These are phyloP conservation scores for Heteractis magnifica DNA, from an alignment of 92 coral and sea anemone genomes.

Conservation along the genomic window DNA sequence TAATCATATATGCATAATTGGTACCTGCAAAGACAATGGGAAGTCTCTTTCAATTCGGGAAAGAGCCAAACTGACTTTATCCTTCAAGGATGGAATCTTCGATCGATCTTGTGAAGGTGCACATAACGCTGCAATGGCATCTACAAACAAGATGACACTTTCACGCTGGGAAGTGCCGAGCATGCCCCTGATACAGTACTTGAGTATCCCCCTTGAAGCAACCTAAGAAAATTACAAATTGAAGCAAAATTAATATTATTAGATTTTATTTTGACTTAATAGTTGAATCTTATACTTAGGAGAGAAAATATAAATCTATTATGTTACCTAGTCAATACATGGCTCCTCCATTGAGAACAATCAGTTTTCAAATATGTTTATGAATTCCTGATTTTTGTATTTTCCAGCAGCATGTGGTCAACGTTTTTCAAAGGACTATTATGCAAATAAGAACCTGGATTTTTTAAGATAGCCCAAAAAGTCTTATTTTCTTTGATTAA, in stretches of 20 bases:
- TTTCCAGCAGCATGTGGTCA: neutral
- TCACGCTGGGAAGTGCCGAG: slow-evolving; percentile 13
- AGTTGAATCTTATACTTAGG: neutral
- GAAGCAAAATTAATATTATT: neutral
- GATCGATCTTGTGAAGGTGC: slow-evolving; percentile 21
- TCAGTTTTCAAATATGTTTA: no score
- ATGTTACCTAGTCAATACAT: no score
- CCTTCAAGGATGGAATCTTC: slow-evolving; percentile 21
- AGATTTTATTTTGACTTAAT: neutral
- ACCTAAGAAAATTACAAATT: neutral
- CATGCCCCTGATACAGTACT: slow-evolving; percentile 32
- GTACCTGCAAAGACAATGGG: slow-evolving; percentile 51
- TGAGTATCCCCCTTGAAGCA: slow-evolving; percentile 20
- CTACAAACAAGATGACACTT: slow-evolving; percentile 27
- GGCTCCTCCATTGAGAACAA: no score
- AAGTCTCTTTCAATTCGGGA: slow-evolving; percentile 43
- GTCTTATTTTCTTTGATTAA: no score
- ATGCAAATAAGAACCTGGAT: no score
- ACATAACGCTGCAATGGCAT: slow-evolving; percentile 36
- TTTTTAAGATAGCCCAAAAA: no score
- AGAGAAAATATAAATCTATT: neutral
- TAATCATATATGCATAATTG: no score
- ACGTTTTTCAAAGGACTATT: neutral
- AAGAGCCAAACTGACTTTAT: slow-evolving; percentile 39
- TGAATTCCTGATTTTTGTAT: neutral